Evolutionary conservation across 2,113 vertebrate species (phyloP), one percentile per base, ranked within the genome.

Genomic region (Leuciscus idus): DNA sequence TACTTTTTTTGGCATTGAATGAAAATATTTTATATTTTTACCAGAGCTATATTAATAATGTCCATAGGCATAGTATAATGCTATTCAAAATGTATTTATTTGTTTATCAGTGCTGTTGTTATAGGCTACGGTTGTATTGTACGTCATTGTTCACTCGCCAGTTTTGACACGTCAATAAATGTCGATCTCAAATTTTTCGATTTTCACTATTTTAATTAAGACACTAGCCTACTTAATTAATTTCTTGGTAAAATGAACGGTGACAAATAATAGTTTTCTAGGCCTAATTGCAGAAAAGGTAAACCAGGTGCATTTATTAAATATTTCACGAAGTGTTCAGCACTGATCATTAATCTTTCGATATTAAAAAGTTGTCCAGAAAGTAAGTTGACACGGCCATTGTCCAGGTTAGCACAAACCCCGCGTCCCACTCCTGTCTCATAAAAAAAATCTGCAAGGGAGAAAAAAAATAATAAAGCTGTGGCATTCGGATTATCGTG

Each of bases 401-500:
- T 84, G 50, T 84, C 66, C 66, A 43, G 30, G 30, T 19, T 33
- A 39, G 50, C 52, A 61, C 26, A 33, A 81, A 57, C 55, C 74
- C 21, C 33, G 46, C 75, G 36, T 83, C 76, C 52, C 88, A 61
- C 30, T 85, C 79, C 75, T 13, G 36, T 85, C 15, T 87, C 33
- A 68, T 75, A 52, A 70, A 83, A 86, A 86, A 84, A 79, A 76
- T 86, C 74, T 78, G 59, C 50, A 68, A 70, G 66, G 83, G 81
- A 78, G 10, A 90, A 88, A 79, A 80, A 30, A 89, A 89, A 91
- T 87, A 86, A 90, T 84, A 91, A 93, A 94, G 82, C 91, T 91
- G 91, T 87, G 93, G 93, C 90, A 93, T 95, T 94, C 89, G 94
- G 93, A 94, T 95, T 95, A 95, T 93, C 90, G 89, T 89, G 89